Percentiles rank a stretch among this genome's conserved stretches.
Conservation (phyloP, 2,113 vertebrate species). For the Neolamprologus sp. region DNA sequence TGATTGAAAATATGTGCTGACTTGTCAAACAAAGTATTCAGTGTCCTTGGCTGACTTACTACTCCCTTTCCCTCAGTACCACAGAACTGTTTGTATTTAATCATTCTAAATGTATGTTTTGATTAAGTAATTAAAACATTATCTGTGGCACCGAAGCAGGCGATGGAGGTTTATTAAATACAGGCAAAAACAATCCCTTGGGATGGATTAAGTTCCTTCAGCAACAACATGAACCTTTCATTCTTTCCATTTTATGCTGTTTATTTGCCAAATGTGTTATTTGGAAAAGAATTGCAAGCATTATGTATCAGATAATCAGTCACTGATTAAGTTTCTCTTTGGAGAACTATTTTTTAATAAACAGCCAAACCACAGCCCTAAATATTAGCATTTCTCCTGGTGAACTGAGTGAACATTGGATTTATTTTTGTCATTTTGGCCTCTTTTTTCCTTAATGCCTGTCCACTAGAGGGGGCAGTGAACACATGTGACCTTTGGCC, state of each 20-base stretch:
- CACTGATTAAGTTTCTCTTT: not conserved
- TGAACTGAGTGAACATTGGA: not conserved
- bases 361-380: not conserved
- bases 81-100: conserved; percentile 3
- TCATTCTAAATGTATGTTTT: conserved; percentile 25
- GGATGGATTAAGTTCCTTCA: not conserved
- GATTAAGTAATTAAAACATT: conserved; percentile 19
- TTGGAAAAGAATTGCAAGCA: not conserved
- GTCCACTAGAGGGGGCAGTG: conserved; percentile 41
- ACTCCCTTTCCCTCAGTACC: not conserved
- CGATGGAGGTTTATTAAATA: conserved; percentile 25
- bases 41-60: not conserved
- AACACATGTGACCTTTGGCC: conserved; percentile 26
- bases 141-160: conserved; percentile 6
- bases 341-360: not conserved
- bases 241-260: not conserved
- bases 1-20: not conserved
- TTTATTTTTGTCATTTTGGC: not conserved
- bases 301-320: not conserved
- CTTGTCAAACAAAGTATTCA: conserved; percentile 1
- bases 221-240: not conserved
- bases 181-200: conserved; percentile 6
- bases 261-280: not conserved
- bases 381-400: not conserved
- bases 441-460: not conserved